Conservation (phyloP, 2,888 invertebrate species). For the Zaprionus obscuricornis region DNA sequence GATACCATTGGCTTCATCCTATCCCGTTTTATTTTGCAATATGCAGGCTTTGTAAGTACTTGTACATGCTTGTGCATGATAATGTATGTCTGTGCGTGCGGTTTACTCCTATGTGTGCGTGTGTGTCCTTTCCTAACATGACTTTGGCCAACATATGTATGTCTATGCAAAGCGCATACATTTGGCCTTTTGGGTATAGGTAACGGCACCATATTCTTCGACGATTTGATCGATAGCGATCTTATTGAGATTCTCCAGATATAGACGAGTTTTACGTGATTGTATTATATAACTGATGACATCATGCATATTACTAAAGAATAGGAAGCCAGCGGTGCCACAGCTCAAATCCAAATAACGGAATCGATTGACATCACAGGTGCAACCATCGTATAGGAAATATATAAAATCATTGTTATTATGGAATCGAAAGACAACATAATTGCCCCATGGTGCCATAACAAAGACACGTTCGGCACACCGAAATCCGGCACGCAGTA, state of each 20-base stretch:
- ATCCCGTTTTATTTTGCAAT: too few species aligned
- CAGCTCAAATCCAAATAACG: slow-evolving; percentile 74
- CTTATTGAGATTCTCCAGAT: slow-evolving; percentile 68
- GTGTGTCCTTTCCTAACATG: too few species aligned
- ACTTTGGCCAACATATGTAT: too few species aligned
- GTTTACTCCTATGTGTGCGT: too few species aligned
- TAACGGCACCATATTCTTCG: slow-evolving; percentile 52
- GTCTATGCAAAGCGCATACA: slow-evolving; percentile 65
- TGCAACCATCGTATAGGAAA: slow-evolving; percentile 81
- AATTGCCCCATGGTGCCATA: slow-evolving; percentile 82
- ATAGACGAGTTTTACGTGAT: slow-evolving; percentile 67
- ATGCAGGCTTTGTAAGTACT: too few species aligned
- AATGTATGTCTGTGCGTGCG: too few species aligned
- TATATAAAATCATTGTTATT: slow-evolving; percentile 62
- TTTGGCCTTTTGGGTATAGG: slow-evolving; percentile 67
- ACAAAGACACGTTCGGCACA: slow-evolving; percentile 79
- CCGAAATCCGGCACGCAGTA: slow-evolving; percentile 71
- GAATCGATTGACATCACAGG: slow-evolving; percentile 79
- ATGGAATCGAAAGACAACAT: slow-evolving; percentile 75
- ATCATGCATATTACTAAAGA: slow-evolving; percentile 69
- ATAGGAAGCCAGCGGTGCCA: slow-evolving; percentile 78
- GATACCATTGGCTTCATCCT: too few species aligned
- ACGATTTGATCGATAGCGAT: slow-evolving; percentile 70
- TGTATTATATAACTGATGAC: slow-evolving; percentile 71
- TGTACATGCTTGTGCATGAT: too few species aligned